A percentile compares a stretch with the other conserved stretches of the same genome.
Evolutionary conservation across 2,797 vertebrate genomes (phyloP).

Genomic region (Arrhamphus sclerolepis): DNA sequence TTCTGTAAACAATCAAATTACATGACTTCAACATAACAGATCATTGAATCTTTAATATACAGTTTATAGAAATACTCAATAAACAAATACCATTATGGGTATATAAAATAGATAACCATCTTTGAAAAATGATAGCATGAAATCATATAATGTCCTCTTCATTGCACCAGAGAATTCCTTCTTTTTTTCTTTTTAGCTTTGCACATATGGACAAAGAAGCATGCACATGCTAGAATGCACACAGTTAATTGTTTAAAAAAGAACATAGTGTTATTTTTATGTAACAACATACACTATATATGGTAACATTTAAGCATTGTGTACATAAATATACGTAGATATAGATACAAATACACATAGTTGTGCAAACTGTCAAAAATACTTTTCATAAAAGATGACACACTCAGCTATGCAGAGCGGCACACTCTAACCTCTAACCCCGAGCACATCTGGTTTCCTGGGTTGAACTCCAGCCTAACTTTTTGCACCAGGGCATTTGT

Average conservation of each 20-base stretch:
- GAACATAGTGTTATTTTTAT: neutral
- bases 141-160: slow-evolving; percentile 3
- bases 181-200: slow-evolving; percentile 3
- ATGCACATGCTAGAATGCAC: neutral
- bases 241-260: neutral
- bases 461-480: slow-evolving; percentile 39
- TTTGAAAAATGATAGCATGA: neutral
- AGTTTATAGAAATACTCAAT: neutral
- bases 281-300: no score
- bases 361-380: neutral
- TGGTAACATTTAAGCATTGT: no score
- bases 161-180: neutral
- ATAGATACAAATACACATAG: neutral
- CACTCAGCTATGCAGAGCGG: neutral
- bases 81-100: neutral
- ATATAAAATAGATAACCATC: neutral
- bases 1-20: slow-evolving; percentile 21
- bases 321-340: neutral
- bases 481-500: slow-evolving; percentile 19
- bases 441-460: slow-evolving; percentile 48
- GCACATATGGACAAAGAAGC: neutral
- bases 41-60: neutral
- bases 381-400: neutral
- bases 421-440: slow-evolving; percentile 1
- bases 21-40: slow-evolving; percentile 8